Conservation (phyloP, 1,140 invertebrate genomes). For the Lepidotrigona ventralis region DNA sequence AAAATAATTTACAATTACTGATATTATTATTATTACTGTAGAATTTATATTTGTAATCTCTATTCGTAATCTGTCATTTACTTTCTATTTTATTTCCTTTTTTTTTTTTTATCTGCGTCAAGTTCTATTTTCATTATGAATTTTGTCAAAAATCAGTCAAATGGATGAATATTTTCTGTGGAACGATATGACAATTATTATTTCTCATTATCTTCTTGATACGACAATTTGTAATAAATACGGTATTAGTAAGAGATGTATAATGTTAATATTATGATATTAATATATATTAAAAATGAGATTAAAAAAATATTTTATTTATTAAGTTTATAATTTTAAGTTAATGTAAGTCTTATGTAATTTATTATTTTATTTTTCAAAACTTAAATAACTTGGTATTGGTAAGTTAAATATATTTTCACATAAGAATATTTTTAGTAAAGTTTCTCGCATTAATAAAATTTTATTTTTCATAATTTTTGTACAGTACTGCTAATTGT, state of each 20-base stretch:
- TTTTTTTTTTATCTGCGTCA: not conserved
- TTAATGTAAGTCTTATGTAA: conserved; percentile 20
- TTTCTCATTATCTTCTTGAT: no score
- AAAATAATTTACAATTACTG: not conserved
- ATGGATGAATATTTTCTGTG: not conserved
- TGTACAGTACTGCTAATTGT: not conserved
- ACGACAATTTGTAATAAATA: not conserved
- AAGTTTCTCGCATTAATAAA: not conserved
- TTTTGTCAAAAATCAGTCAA: not conserved
- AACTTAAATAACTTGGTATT: not conserved
- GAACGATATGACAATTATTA: conserved; percentile 9
- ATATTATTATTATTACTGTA: not conserved
- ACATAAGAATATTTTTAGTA: not conserved
- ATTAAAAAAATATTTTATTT: not conserved
- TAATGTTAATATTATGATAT: not conserved
- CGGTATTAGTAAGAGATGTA: not conserved
- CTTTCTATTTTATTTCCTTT: not conserved
- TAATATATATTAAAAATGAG: not conserved
- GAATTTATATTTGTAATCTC: not conserved
- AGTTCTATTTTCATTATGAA: not conserved
- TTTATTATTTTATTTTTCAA: conserved; percentile 43
- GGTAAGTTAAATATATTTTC: conserved; percentile 21
- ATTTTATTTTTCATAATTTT: not conserved
- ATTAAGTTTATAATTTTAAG: not conserved
- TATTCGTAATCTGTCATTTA: not conserved